Conservation (phyloP, 2,113 vertebrate genomes). For the Peromyscus maniculatus region DNA sequence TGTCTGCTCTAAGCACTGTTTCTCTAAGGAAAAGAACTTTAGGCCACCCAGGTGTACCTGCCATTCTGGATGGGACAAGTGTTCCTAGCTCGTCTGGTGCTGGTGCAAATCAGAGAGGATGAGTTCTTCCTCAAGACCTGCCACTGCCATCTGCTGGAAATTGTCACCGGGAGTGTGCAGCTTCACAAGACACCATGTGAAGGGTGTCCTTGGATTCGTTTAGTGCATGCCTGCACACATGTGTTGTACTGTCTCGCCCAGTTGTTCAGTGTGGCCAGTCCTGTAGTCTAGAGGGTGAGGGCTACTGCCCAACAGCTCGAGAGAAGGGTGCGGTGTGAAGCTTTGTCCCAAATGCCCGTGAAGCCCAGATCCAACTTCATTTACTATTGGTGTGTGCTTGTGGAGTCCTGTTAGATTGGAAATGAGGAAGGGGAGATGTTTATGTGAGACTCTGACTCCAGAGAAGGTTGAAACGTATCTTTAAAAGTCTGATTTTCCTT, state of each 20-base stretch:
- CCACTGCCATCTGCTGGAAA: constrained; percentile 49
- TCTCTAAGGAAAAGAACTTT: constrained; percentile 15
- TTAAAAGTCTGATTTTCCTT: not conserved
- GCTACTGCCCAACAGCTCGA: not conserved
- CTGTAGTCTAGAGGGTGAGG: not conserved
- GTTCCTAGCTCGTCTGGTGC: not conserved
- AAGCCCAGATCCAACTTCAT: not conserved
- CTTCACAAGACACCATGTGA: not conserved
- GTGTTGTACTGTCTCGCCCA: not conserved
- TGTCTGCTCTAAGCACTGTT: not conserved
- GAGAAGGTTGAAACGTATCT: not conserved
- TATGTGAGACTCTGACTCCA: constrained; percentile 5
- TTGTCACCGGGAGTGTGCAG: not conserved
- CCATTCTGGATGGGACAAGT: not conserved
- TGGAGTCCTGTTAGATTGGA: not conserved
- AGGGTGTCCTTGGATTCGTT: not conserved
- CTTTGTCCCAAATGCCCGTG: not conserved
- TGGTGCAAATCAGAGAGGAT: not conserved
- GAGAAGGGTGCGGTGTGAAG: not conserved
- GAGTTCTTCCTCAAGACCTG: not conserved
- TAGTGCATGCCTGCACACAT: not conserved
- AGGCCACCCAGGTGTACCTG: not conserved
- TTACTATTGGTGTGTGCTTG: not conserved
- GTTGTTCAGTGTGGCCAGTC: not conserved
- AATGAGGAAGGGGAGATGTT: not conserved